Evolutionary conservation across 2,797 vertebrate species (phyloP).

Genomic region (Perodicticus potto): DNA sequence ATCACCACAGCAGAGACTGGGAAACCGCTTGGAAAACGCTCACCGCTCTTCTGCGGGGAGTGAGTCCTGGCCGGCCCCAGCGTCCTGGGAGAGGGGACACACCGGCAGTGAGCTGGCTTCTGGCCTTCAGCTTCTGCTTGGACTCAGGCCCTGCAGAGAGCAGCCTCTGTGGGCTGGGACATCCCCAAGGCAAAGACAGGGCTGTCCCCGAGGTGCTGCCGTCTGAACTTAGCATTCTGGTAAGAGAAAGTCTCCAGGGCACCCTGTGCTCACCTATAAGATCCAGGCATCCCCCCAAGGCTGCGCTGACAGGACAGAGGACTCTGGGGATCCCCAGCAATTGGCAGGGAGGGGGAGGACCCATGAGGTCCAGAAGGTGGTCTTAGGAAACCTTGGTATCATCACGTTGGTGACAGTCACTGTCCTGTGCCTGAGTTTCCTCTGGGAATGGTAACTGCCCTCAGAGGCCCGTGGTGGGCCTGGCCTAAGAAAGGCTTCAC

Average conservation of each 20-base stretch:
- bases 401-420: background rate
- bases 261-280: background rate
- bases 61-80: background rate
- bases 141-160: background rate
- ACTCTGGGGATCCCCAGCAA: background rate
- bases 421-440: background rate
- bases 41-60: background rate
- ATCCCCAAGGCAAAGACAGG: background rate
- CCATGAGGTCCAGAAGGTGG: background rate
- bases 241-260: background rate
- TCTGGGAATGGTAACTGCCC: background rate
- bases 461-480: background rate
- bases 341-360: background rate
- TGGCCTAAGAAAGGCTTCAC: background rate
- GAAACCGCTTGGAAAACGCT: background rate
- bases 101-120: background rate
- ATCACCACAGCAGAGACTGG: fast-evolving
- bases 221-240: background rate
- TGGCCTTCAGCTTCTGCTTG: background rate
- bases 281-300: background rate
- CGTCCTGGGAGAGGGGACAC: background rate
- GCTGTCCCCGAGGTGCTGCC: background rate
- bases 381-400: background rate
- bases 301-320: background rate
- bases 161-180: too few species aligned